Evolutionary conservation across 1,140 invertebrate genomes (phyloP).

Genomic region (Monochamus saltuarius): DNA sequence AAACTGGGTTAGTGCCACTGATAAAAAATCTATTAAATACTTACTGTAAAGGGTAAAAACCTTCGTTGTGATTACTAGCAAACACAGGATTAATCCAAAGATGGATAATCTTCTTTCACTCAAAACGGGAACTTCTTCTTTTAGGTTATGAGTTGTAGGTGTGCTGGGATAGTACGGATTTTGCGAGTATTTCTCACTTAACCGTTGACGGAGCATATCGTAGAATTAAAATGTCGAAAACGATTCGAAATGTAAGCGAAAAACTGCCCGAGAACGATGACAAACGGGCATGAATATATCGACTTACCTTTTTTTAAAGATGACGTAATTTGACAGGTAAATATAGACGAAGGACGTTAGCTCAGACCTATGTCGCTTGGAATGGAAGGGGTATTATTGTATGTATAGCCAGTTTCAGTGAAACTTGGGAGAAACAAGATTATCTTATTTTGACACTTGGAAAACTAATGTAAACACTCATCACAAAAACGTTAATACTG

Average conservation of each 20-base stretch:
- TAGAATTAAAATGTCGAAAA: constrained; percentile 1
- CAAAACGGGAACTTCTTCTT: constrained; percentile 23
- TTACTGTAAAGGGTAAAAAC: constrained; percentile 37
- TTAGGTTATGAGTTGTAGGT: constrained; percentile 18
- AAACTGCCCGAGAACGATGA: neutral
- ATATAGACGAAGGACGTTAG: neutral
- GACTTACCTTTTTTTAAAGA: constrained; percentile 26
- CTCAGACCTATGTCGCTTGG: too few relatives aligned
- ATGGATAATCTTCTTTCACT: constrained; percentile 40
- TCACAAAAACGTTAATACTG: too few relatives aligned
- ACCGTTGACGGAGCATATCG: constrained; percentile 26
- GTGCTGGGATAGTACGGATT: constrained; percentile 16
- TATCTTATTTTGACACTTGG: too few relatives aligned
- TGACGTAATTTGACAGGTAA: constrained; percentile 23
- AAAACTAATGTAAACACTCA: too few relatives aligned
- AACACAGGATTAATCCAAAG: constrained; percentile 38
- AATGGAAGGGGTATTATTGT: too few relatives aligned
- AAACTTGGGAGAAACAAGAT: too few relatives aligned
- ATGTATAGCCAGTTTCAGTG: too few relatives aligned
- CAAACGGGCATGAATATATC: constrained; percentile 19
- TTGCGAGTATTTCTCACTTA: constrained; percentile 22
- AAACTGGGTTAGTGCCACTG: neutral
- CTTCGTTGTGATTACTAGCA: constrained; percentile 37
- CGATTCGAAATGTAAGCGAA: neutral
- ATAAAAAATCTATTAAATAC: constrained; percentile 19